Evolutionary conservation across 2,113 vertebrate genomes (phyloP).

Genomic region (Cephalopholis sonnerati): DNA sequence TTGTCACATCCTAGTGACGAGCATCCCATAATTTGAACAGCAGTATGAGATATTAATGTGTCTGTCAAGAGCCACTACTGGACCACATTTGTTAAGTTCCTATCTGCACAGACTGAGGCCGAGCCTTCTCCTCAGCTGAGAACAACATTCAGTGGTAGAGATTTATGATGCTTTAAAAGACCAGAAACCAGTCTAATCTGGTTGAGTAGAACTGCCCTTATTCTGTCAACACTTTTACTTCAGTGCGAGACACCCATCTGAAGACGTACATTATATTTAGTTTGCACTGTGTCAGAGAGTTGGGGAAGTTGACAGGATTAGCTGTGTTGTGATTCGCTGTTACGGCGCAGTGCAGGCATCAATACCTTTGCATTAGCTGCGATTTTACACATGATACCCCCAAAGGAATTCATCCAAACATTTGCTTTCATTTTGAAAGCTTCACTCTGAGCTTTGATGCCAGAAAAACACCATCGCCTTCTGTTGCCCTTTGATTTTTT

Average conservation of each 20-base stretch:
- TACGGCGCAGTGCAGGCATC: constrained; percentile 42
- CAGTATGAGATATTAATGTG: constrained; percentile 29
- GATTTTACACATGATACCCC: constrained; percentile 49
- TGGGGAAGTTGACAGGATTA: constrained; percentile 44
- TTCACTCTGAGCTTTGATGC: constrained; percentile 57
- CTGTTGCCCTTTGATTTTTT: constrained; percentile 53
- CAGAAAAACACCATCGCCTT: constrained; percentile 37
- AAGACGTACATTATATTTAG: constrained; percentile 56
- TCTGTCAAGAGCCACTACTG: constrained; percentile 20
- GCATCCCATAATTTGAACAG: constrained; percentile 8
- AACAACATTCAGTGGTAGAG: constrained; percentile 29
- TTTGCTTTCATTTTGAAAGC: constrained; percentile 60
- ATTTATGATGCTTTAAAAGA: constrained; percentile 24
- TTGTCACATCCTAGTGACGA: constrained; percentile 16
- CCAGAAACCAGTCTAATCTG: constrained; percentile 52
- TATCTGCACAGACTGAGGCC: constrained; percentile 3
- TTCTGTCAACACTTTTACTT: constrained; percentile 65
- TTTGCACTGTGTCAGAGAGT: constrained; percentile 44
- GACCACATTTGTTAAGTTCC: constrained; percentile 26
- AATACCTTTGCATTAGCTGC: constrained; percentile 56
- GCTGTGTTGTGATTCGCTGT: constrained; percentile 47
- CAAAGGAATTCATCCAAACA: constrained; percentile 63
- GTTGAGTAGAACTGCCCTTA: constrained; percentile 50
- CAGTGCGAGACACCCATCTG: constrained; percentile 21
- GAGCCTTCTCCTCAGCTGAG: constrained; percentile 9